Evolutionary conservation across 2,113 vertebrate species (phyloP), one percentile per base, ranked within the genome.

Genomic region (Thunnus maccoyii): DNA sequence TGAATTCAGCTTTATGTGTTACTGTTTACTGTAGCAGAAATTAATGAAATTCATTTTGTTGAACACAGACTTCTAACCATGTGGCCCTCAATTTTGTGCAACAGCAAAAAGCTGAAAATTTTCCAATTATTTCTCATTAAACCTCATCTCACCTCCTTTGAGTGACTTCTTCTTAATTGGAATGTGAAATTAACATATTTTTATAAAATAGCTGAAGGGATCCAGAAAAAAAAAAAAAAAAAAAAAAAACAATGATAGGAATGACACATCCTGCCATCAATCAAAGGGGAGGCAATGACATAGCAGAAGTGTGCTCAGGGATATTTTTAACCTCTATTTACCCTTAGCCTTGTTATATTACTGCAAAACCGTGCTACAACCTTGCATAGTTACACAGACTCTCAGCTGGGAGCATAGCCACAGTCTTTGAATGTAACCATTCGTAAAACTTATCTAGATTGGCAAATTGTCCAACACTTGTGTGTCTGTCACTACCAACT

Each of bases 141-240:
- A 84, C 36, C 57, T 72, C 30, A 11, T 76, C 76, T 85, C 82
- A 84, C 84, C 86, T 85, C 75, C 41, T 90, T 78, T 86, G 85
- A 92, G 78, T 90, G 86, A 91, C 82, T 90, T 72, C 56, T 48
- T 36, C 73, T 76, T 91, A 92, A 92, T 92, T 91, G 84, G 84
- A 91, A 91, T 84, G 78, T 86, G 65, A 91, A 88, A 89, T 92
- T 89, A 88, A 87, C 80, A 91, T 88, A 90, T 87, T 90, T 75
- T 87, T 68, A 61, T 73, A 46, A 88, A 88, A 90, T 84, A 85
- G 89, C 80, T 90, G 64, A 92, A 60, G 84, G 84, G 82, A 80
- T 73, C 48, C 22, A 50, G 57, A 55, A 64, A 79, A 57, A 69
- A 62, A 32, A 57, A 60, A 9, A 41, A 22, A 11, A 20, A 52